These are phyloP conservation scores for Bombycilla garrulus DNA, from an alignment of 2,113 vertebrate species.

Conservation along the genomic window DNA sequence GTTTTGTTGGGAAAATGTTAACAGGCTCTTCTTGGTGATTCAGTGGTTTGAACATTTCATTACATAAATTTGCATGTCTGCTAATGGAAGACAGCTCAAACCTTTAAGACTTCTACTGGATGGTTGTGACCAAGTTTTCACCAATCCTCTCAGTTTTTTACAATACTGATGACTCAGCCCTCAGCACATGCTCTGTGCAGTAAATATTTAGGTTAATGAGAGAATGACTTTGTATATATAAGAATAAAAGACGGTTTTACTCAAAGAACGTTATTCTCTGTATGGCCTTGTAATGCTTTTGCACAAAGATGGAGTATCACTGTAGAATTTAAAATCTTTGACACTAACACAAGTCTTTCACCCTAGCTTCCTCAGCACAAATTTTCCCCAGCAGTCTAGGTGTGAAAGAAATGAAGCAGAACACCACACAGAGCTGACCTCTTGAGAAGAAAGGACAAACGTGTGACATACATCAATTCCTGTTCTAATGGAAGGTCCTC, in stretches of 20 bases:
- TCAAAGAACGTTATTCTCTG: background rate
- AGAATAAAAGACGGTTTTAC: background rate
- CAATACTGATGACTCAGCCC: background rate
- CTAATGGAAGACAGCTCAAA: background rate
- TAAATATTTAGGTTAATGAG: background rate
- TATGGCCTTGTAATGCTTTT: background rate
- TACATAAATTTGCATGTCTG: background rate
- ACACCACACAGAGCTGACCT: background rate
- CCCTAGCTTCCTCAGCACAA: background rate
- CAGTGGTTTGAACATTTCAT: background rate
- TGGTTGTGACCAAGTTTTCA: background rate
- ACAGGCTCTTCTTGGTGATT: background rate
- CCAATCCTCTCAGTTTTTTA: background rate
- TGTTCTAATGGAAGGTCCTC: background rate
- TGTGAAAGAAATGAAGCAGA: background rate
- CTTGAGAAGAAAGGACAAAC: background rate
- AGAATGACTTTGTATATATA: background rate
- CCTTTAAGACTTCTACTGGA: background rate
- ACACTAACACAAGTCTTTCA: background rate
- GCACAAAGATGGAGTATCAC: background rate
- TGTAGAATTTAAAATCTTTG: background rate
- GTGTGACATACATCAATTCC: background rate
- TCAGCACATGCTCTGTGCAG: background rate
- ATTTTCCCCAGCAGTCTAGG: background rate
- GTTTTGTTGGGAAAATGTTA: background rate